Evolutionary conservation across 2,113 vertebrate genomes (phyloP), one percentile per base, ranked within the genome.

Genomic region (Azemiops feae): DNA sequence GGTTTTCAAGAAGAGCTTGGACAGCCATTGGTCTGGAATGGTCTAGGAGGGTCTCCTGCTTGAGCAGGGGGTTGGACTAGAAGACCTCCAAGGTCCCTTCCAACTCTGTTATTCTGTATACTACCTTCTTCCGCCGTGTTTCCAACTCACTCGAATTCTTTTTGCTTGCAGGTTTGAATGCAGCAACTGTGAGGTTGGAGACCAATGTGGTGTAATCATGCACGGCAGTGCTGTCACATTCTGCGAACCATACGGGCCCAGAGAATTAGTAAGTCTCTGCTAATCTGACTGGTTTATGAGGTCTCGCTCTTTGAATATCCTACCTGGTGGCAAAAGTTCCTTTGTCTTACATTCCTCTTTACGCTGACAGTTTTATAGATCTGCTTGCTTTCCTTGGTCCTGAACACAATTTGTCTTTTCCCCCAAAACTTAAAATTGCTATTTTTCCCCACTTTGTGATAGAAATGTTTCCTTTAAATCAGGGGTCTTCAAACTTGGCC

Each of bases 241-340:
- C 98, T 99, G 99, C 39, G 98, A 99, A 94, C 98, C 99, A 5
- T 98, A 99, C 69, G 99, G 99, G 91, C 98, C 98, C 93, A 98
- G 99, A 96, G 98, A 98, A 89, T 95, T 99, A 98, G 99, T 99
- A 98, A 99, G 96, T 97, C 55, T 85, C 92, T 92, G 30, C 50
- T 87, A 4, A 0, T 57, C 93, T 91, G 81, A 93, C 0, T 0
- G 53, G 74, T 69, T 91, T 55, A 60, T 88, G 90, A 16, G 50
- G 3, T 92, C 90, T 86, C 27, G 50, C 86, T 1, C 88, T 93
- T 0, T 25, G 50, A 74, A 20, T 74, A 34, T 20, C 16, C 14
- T n/a, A 74, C 16, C 3, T 64, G 58, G 5, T 18, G 16, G 18
- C 0, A 0, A 39, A 55, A 14, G 12, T 87, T 16, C 1, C 0